Percentiles rank a stretch among this genome's conserved stretches.
Conservation (phyloP, 2,888 invertebrate genomes). For the Lampropteryx suffumata region DNA sequence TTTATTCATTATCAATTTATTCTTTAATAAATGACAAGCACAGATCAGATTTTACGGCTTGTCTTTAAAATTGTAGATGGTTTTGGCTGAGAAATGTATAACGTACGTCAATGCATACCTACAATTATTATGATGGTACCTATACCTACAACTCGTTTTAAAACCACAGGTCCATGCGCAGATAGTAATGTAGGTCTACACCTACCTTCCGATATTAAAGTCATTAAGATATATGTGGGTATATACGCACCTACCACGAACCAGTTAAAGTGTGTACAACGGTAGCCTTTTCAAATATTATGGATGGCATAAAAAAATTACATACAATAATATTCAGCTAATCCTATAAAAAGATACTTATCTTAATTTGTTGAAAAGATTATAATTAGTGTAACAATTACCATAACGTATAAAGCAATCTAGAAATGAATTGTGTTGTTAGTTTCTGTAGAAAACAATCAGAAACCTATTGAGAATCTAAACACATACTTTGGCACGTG, state of each 20-base stretch:
- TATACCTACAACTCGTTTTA: too few species aligned
- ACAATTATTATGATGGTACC: conserved; percentile 8
- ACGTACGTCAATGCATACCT: too few species aligned
- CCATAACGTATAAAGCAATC: conserved; percentile 55
- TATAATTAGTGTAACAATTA: conserved; percentile 56
- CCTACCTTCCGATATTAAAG: conserved; percentile 58
- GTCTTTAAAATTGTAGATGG: too few species aligned
- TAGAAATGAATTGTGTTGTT: conserved; percentile 34
- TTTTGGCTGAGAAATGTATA: too few species aligned
- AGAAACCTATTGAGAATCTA: conserved; percentile 45
- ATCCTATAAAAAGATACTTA: too few species aligned
- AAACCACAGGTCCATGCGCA: conserved; percentile 56
- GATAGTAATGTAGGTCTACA: conserved; percentile 51
- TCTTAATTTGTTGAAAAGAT: conserved; percentile 26
- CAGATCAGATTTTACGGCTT: too few species aligned
- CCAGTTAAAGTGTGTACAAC: too few species aligned
- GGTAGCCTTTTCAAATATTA: too few species aligned
- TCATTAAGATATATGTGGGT: conserved; percentile 57
- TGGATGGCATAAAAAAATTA: too few species aligned
- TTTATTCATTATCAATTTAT: too few species aligned
- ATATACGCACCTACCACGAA: conserved; percentile 21
- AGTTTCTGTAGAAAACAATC: conserved; percentile 32
- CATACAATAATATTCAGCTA: conserved; percentile 36
- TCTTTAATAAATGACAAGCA: too few species aligned
- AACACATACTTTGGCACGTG: conserved; percentile 37